A percentile compares a stretch with the other conserved stretches of the same genome.
Conservation (phyloP, 2,797 vertebrate genomes). For the Crocodylus rhombifer region DNA sequence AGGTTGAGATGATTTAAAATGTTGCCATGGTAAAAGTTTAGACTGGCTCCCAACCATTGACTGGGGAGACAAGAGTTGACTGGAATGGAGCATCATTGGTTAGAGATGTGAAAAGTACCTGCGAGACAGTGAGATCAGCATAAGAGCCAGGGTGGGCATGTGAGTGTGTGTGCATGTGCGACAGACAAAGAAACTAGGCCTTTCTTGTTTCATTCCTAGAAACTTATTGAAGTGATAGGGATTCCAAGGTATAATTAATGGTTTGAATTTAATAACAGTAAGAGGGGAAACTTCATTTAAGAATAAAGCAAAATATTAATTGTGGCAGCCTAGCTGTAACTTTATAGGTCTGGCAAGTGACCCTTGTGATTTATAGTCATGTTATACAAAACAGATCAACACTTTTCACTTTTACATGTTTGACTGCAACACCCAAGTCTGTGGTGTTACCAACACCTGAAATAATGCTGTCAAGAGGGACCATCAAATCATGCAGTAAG, state of each 20-base stretch:
- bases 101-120: background rate
- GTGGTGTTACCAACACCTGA: background rate
- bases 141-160: background rate
- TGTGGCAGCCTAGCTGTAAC: background rate
- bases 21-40: conserved; percentile 17
- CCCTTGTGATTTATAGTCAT: background rate
- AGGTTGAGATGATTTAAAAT: conserved; percentile 49
- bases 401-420: background rate
- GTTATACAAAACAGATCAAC: too few relatives aligned
- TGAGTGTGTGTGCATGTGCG: background rate
- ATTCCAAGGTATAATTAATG: too few relatives aligned
- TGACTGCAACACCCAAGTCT: background rate
- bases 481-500: background rate
- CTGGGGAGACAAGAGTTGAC: too few relatives aligned
- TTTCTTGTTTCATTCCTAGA: too few relatives aligned
- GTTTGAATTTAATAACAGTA: too few relatives aligned
- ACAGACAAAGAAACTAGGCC: background rate
- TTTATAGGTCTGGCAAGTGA: background rate
- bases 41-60: background rate
- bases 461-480: background rate
- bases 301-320: conserved; percentile 6
- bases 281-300: background rate
- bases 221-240: too few relatives aligned
- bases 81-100: too few relatives aligned
- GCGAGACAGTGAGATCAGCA: background rate